A percentile compares a stretch with the other conserved stretches of the same genome.
phyloP scores from a whole-genome alignment of 1,140 invertebrate species.

The Asbolus verrucosus region DNA sequence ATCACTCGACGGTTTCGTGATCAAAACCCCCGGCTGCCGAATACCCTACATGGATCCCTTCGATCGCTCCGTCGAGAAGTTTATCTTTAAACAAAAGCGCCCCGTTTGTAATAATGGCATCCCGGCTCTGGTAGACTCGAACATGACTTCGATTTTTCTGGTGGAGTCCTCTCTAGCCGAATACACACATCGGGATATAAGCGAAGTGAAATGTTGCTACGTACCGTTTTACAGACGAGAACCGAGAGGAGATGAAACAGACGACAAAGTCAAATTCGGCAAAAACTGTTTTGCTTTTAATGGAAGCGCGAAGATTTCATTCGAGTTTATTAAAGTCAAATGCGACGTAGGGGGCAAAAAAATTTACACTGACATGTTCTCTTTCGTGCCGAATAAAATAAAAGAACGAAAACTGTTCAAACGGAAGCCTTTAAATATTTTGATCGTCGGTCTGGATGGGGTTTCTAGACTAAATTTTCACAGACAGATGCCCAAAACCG shows the following conservation, averaged over 20 bases:
- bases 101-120: constrained; percentile 66
- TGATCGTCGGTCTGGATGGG: constrained; percentile 88
- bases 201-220: constrained; percentile 73
- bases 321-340: constrained; percentile 75
- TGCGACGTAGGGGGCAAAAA: constrained; percentile 67
- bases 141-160: constrained; percentile 73
- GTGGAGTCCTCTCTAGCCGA: constrained; percentile 59
- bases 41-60: constrained; percentile 82
- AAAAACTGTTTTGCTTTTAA: constrained; percentile 65
- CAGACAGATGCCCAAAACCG: constrained; percentile 82
- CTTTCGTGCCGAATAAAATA: constrained; percentile 74
- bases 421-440: constrained; percentile 68
- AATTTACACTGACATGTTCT: constrained; percentile 77
- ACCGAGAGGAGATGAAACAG: constrained; percentile 63
- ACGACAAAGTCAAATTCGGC: constrained; percentile 65
- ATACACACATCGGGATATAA: constrained; percentile 69
- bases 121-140: constrained; percentile 73
- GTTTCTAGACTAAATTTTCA: constrained; percentile 88
- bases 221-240: constrained; percentile 70
- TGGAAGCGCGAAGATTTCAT: constrained; percentile 63
- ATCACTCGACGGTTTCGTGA: constrained; percentile 67
- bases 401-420: constrained; percentile 52
- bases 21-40: constrained; percentile 82
- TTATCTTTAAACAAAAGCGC: constrained; percentile 64
- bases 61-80: constrained; percentile 70